These are phyloP conservation scores for Latrodectus geometricus DNA, from an alignment of 1,140 invertebrate genomes.

Conservation along the genomic window DNA sequence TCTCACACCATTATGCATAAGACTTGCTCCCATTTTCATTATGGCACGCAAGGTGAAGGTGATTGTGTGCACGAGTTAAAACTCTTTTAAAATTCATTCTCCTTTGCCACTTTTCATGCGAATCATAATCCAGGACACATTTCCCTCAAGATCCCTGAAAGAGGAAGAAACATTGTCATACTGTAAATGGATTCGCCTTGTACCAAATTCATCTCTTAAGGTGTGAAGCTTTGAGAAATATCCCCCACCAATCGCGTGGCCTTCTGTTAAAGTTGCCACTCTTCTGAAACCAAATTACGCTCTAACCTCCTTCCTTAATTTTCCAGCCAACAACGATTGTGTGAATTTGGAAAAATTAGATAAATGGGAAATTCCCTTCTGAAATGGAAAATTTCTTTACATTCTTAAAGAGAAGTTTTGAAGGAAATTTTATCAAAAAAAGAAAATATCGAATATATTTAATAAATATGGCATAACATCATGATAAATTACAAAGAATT, in stretches of 20 bases:
- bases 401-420: too few species aligned
- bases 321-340: too few species aligned
- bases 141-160: neutral
- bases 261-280: too few species aligned
- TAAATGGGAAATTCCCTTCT: too few species aligned
- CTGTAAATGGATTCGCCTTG: slow-evolving; percentile 4
- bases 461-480: too few species aligned
- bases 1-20: neutral
- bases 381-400: too few species aligned
- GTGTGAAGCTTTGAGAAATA: neutral
- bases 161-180: neutral
- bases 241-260: neutral
- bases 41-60: neutral
- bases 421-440: too few species aligned
- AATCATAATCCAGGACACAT: slow-evolving; percentile 26
- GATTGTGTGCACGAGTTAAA: neutral
- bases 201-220: neutral
- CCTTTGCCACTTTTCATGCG: neutral
- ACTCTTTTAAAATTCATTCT: slow-evolving; percentile 52
- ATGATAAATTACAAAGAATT: too few species aligned
- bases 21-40: neutral
- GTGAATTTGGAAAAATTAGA: too few species aligned
- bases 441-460: too few species aligned
- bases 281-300: too few species aligned
- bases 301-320: too few species aligned